Percentiles rank a stretch among this genome's conserved stretches.
Conservation (phyloP, 2,113 vertebrate species). For the Leucoraja erinaceus region DNA sequence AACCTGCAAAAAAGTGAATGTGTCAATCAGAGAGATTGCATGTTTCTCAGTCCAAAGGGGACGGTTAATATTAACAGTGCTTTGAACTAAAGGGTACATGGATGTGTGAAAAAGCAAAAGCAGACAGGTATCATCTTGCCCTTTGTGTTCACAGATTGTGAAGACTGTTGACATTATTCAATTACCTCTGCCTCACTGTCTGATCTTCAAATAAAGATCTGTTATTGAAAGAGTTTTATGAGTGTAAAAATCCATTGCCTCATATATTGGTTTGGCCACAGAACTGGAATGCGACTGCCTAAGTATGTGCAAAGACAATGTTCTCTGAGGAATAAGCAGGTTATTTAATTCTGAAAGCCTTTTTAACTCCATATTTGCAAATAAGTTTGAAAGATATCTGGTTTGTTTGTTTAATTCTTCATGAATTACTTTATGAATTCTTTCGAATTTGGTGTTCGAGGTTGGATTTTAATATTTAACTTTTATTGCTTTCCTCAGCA, state of each 20-base stretch:
- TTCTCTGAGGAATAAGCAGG: neutral
- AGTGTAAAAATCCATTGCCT: constrained; percentile 12
- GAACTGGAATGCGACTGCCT: constrained; percentile 1
- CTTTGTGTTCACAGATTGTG: neutral
- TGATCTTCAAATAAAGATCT: neutral
- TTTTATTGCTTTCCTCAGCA: neutral
- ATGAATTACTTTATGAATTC: neutral
- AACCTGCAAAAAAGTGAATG: neutral
- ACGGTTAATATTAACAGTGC: neutral
- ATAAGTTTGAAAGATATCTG: neutral
- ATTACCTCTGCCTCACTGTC: neutral
- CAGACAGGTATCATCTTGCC: neutral
- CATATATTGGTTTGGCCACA: neutral
- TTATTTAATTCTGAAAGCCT: neutral
- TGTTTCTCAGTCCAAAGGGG: neutral
- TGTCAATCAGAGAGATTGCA: neutral
- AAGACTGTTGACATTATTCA: neutral
- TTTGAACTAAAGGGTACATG: neutral
- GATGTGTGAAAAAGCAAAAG: neutral
- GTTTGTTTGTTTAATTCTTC: neutral
- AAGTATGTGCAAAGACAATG: neutral
- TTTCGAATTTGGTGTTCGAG: neutral
- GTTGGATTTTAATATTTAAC: neutral
- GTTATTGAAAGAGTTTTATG: neutral
- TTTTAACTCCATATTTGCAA: neutral